Base-by-base conservation (phyloP, 64 coral and sea anemone species). In the Anthopleura sola region DNA sequence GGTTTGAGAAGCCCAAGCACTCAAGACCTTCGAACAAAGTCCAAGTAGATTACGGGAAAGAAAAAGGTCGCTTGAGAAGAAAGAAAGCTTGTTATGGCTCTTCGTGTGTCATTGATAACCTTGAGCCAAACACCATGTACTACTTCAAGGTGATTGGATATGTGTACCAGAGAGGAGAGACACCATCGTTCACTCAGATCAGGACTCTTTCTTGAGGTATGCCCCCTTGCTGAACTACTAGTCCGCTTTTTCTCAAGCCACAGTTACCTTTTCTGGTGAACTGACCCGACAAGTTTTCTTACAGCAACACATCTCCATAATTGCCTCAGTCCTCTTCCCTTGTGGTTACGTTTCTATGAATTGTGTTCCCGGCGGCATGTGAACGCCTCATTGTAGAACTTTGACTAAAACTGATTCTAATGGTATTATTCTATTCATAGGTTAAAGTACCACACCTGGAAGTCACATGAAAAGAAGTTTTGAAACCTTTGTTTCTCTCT, bases 61-160 rank as follows among this genome's bases (percentile, higher is more conserved):
- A 46, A 7, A 6, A 38, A 24, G 24, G 14, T 47, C 18, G 21
- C 38, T n/a, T 79, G 18, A 44, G 47, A 2, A 79, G 5, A 20
- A n/a, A 38, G 19, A 79, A 78, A 79, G 44, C 76, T 18, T 79
- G 76, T 16, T n/a, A 20, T 20, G 44, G 19, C 23, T 79, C 76
- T 79, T 38, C 76, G 12, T 79, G 76, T 13, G 21, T 79, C 0
- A 38, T 79, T 48, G 31, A 44, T 48, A 79, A 40, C 21, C 74
- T 79, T 26, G 44, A 79, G 31, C 36, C 17, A 44, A 37, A 79
- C 44, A 79, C 76, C 37, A 23, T 79, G 23, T 79, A 79, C 37
- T 79, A 79, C 38, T 79, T 79, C 76, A 79, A 3, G 44, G 76
- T 79, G 36, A 38, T 79, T 48, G 76, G 76, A 48, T 38, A 44